A percentile compares a stretch with the other conserved stretches of the same genome.
phyloP scores from a whole-genome alignment of 2,113 vertebrate genomes.

The Ctenomys sociabilis region DNA sequence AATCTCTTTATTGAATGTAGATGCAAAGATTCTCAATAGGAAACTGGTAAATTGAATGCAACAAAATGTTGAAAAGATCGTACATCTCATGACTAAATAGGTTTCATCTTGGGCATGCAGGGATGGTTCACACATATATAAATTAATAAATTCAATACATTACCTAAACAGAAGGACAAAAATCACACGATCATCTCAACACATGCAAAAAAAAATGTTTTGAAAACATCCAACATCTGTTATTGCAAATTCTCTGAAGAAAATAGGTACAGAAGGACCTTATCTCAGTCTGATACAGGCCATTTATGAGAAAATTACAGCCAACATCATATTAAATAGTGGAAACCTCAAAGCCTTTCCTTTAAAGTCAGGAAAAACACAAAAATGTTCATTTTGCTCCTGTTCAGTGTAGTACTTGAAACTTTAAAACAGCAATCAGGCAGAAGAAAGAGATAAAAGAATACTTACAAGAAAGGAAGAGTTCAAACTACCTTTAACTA shows the following conservation, averaged over 20 bases:
- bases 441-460: not conserved
- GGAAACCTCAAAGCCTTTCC: not conserved
- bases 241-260: not conserved
- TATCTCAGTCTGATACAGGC: not conserved
- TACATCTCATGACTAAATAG: not conserved
- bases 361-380: not conserved
- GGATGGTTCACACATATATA: not conserved
- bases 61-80: not conserved
- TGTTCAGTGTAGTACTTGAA: not conserved
- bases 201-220: not conserved
- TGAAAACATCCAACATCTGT: not conserved
- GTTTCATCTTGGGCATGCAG: not conserved
- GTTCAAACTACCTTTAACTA: not conserved
- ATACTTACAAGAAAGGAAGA: not conserved
- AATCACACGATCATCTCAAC: not conserved
- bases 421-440: not conserved
- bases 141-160: not conserved
- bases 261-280: not conserved
- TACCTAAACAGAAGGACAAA: not conserved
- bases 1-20: not conserved
- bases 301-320: not conserved
- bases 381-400: not conserved
- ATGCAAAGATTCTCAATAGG: not conserved
- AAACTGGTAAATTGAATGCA: not conserved
- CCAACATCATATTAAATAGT: not conserved